Percentiles rank a stretch among this genome's conserved stretches.
These are phyloP conservation scores for Poeciliopsis prolifica DNA, from an alignment of 2,113 vertebrate genomes.

Conservation along the genomic window DNA sequence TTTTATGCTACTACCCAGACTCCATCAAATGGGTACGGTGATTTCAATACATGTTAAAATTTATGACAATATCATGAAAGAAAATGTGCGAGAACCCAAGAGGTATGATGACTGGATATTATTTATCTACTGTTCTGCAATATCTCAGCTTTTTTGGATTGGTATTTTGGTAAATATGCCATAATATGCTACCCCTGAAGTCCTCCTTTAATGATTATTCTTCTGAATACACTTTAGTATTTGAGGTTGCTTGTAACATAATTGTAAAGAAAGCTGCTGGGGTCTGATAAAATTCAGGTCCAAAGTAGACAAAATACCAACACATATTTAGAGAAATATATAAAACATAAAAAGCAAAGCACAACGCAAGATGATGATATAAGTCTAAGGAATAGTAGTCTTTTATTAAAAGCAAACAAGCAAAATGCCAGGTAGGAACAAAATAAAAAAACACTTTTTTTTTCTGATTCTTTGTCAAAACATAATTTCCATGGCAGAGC, in stretches of 20 bases:
- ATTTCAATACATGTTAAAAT: conserved; percentile 5
- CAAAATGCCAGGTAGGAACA: not conserved
- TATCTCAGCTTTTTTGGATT: conserved; percentile 4
- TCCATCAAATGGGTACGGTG: conserved; percentile 57
- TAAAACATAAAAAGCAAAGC: conserved; percentile 37
- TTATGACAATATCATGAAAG: too few relatives aligned
- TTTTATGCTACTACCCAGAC: conserved; percentile 79
- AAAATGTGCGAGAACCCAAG: too few relatives aligned
- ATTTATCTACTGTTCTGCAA: conserved; percentile 9
- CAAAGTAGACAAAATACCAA: conserved; percentile 10
- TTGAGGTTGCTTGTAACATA: conserved; percentile 49
- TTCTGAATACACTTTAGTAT: conserved; percentile 54
- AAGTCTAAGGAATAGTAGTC: conserved; percentile 27
- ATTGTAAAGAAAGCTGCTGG: conserved; percentile 49
- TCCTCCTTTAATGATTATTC: conserved; percentile 37
- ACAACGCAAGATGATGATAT: conserved; percentile 43
- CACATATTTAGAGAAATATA: conserved; percentile 6
- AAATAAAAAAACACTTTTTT: not conserved
- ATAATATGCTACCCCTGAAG: conserved; percentile 44
- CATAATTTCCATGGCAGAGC: conserved; percentile 23
- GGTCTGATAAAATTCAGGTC: conserved; percentile 43
- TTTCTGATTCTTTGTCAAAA: conserved; percentile 37
- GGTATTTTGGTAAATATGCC: conserved; percentile 17
- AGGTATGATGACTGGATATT: too few relatives aligned
- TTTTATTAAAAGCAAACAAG: conserved; percentile 45